phyloP scores from a whole-genome alignment of 2,113 vertebrate genomes.

The Pomatostomus ruficeps region DNA sequence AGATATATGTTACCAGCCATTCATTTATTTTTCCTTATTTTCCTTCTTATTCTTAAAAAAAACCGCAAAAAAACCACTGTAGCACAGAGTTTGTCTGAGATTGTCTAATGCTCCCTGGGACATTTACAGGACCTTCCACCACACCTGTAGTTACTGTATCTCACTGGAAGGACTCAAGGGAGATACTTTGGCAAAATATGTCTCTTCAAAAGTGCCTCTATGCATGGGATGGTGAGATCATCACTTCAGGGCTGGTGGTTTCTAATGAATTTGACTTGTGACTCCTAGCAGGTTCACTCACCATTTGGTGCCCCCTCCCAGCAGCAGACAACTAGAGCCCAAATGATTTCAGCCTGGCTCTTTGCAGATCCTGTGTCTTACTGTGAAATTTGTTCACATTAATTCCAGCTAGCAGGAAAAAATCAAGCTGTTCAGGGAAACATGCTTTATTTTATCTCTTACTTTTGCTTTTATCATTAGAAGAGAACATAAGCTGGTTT shows the following conservation, averaged over 20 bases:
- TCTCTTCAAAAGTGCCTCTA: not conserved
- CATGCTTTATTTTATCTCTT: not conserved
- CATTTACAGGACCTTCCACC: not conserved
- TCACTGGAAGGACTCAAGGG: not conserved
- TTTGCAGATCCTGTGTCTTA: not conserved
- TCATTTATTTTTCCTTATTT: not conserved
- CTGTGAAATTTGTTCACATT: not conserved
- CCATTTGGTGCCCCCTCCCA: not conserved
- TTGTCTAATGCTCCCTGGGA: not conserved
- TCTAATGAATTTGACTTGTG: not conserved
- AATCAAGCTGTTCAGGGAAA: not conserved
- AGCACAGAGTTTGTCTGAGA: not conserved
- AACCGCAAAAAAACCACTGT: not conserved
- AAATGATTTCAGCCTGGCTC: not conserved
- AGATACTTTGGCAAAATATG: not conserved
- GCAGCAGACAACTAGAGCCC: not conserved
- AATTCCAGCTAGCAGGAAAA: not conserved
- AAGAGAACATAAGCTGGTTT: not conserved
- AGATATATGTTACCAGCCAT: not conserved
- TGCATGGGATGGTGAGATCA: not conserved
- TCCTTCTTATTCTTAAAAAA: not conserved
- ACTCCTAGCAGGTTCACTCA: not conserved
- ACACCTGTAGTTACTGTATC: not conserved
- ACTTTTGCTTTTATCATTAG: constrained; percentile 17
- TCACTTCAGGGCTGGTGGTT: not conserved